Evolutionary conservation across 2,888 invertebrate species (phyloP).

Genomic region (Oscheius myriophilus): DNA sequence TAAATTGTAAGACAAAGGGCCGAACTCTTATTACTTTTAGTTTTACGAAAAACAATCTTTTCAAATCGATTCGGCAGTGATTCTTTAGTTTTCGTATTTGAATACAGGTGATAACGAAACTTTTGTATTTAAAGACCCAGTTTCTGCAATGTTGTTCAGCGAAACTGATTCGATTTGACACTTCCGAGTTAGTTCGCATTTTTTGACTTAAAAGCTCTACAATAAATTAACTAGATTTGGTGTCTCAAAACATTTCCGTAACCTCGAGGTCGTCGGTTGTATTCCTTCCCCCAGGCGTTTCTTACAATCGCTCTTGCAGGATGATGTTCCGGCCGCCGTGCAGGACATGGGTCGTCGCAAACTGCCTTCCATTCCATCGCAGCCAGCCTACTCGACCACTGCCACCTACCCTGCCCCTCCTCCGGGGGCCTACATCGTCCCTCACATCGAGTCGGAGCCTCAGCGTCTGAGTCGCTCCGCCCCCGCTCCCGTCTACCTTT

Average conservation of each 20-base stretch:
- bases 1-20: no score
- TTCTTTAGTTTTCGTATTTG: no score
- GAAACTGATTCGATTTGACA: no score
- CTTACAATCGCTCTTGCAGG: constrained; percentile 39
- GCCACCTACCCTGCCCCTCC: constrained; percentile 33
- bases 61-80: no score
- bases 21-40: no score
- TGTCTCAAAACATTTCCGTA: neutral
- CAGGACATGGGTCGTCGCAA: constrained; percentile 68
- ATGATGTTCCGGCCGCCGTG: constrained; percentile 47
- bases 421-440: constrained; percentile 25
- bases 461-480: constrained; percentile 28
- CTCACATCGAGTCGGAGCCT: constrained; percentile 14
- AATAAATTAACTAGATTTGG: no score
- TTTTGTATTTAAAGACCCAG: no score
- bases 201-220: no score
- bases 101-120: no score
- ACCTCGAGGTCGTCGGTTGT: neutral
- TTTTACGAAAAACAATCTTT: no score
- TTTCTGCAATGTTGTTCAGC: no score
- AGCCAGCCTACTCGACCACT: constrained; percentile 35
- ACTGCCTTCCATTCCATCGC: constrained; percentile 63
- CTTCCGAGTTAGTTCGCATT: no score
- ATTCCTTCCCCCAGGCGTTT: neutral
- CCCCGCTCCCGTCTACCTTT: constrained; percentile 21